A percentile compares a stretch with the other conserved stretches of the same genome.
These are phyloP conservation scores for Strigamia transsilvanica DNA, from an alignment of 2,888 invertebrate genomes.

Conservation along the genomic window DNA sequence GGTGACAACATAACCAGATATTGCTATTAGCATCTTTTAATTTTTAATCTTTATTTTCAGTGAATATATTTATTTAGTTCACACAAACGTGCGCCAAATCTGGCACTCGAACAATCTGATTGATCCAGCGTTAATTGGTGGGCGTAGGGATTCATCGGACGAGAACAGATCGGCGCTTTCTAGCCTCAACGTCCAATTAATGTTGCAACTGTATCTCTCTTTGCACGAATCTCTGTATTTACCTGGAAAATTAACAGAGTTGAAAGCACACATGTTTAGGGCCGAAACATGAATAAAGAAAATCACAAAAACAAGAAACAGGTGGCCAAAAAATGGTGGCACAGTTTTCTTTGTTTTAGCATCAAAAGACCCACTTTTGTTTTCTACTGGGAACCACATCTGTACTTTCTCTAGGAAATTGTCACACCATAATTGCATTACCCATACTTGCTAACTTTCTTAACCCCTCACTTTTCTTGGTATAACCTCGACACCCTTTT, in stretches of 20 bases:
- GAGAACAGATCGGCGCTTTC: conserved; percentile 4
- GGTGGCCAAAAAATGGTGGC: not conserved
- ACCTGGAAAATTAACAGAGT: not conserved
- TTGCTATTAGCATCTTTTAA: too few relatives aligned
- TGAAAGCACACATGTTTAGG: too few relatives aligned
- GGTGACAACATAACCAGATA: too few relatives aligned
- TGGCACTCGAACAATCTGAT: not conserved
- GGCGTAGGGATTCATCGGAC: conserved; percentile 20
- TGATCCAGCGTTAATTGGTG: conserved; percentile 27
- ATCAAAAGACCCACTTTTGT: not conserved
- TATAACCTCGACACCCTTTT: not conserved
- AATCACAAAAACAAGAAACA: not conserved
- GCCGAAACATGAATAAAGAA: too few relatives aligned
- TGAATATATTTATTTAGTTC: not conserved
- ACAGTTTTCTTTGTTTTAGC: not conserved
- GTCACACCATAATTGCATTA: not conserved
- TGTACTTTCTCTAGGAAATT: conserved; percentile 5
- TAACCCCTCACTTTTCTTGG: not conserved
- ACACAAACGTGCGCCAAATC: not conserved
- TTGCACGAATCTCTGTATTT: not conserved
- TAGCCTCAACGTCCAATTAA: conserved; percentile 14
- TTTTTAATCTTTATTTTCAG: too few relatives aligned
- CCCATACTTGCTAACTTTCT: not conserved
- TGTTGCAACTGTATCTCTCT: not conserved
- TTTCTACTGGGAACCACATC: not conserved